Base-by-base conservation (phyloP, 2,797 vertebrate species). In the Coluber constrictor region DNA sequence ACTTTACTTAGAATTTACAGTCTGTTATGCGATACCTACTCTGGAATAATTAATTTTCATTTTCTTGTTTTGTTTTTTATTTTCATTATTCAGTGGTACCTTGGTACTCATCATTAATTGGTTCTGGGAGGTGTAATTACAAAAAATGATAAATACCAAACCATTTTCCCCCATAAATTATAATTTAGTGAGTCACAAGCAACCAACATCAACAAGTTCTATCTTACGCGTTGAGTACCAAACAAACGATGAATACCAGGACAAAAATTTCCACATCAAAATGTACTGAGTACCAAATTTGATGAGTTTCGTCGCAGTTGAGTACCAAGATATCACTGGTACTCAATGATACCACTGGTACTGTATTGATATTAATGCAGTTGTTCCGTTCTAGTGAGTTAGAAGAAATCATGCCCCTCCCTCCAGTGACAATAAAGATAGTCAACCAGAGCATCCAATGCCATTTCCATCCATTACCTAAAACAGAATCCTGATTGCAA, bases 11-110 rank as follows among this genome's bases (percentile, higher is more conserved):
- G 93, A 95, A 96, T 89, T 70, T n/a, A 18, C 47, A 83, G 92
- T 93, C 93, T 93, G 92, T 86, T 91, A 90, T 29, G 57, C 59
- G 9, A 55, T 61, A 92, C 90, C 91, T 54, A 20, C 59, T 89
- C 90, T 57, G 47, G 90, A 66, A 83, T 60, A 94, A 37, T 79
- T 93, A 93, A 92, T 90, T 94, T 93, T 79, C 2, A 27, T 11
- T 93, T 91, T 89, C 61, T 51, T 83, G 86, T 25, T 91, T 91
- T 90, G 43, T 60, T 55, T 93, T 91, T 91, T 93, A 23, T 37
- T 89, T 93, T 91, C 27, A 91, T 0, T 0, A 0, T 74, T 74
- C 16, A 74, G 32, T 74, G 16, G 16, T 37, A 37, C 2, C 16
- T 37, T 74, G 7, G 16, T 74, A 74, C 32, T 74, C 70, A 74